Conservation (phyloP, 2,888 invertebrate genomes). For the Mesorhabditis belari region DNA sequence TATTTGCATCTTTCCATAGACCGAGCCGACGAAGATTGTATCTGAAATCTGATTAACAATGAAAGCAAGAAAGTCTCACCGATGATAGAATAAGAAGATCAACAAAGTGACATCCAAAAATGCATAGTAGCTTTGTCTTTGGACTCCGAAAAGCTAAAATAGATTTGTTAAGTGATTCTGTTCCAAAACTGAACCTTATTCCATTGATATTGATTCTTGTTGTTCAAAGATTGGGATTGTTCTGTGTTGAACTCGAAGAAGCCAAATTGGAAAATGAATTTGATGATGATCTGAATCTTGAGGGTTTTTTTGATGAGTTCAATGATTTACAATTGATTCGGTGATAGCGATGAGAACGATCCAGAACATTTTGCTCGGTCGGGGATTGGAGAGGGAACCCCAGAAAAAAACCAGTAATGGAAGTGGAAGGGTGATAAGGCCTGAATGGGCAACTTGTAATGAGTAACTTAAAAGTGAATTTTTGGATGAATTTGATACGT, state of each 20-base stretch:
- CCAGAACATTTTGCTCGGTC: conserved; percentile 97
- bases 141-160: conserved; percentile 84
- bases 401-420: conserved; percentile 94
- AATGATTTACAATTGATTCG: conserved; percentile 64
- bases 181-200: conserved; percentile 5
- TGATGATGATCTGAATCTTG: conserved; percentile 73
- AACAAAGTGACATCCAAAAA: conserved; percentile 81
- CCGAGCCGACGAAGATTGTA: conserved; percentile 85
- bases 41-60: conserved; percentile 78
- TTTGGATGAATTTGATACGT: background rate
- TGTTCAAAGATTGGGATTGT: conserved; percentile 4
- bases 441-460: conserved; percentile 57
- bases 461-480: background rate
- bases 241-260: conserved; percentile 76
- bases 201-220: conserved; percentile 5
- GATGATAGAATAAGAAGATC: conserved; percentile 87
- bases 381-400: conserved; percentile 89
- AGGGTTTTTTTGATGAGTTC: background rate
- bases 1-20: conserved; percentile 68
- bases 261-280: conserved; percentile 94
- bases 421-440: conserved; percentile 81
- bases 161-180: conserved; percentile 52
- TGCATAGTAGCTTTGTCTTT: conserved; percentile 76
- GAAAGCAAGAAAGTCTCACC: conserved; percentile 90
- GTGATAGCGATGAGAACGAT: conserved; percentile 94